Base-by-base conservation (phyloP, 2,888 invertebrate genomes). In the Griposia aprilina region DNA sequence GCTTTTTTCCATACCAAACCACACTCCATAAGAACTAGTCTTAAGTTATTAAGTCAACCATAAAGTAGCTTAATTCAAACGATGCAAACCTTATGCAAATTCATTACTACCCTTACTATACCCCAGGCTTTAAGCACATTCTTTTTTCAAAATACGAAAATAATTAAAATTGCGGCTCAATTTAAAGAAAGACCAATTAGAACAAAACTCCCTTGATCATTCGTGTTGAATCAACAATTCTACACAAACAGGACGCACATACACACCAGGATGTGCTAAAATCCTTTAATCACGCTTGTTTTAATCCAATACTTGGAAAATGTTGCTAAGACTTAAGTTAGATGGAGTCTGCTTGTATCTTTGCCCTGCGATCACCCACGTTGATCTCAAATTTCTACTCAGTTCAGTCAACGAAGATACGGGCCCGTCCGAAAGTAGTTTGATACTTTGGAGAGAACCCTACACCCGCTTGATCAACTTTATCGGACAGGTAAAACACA, bases 301-400 rank as follows among this genome's bases (percentile, higher is more conserved):
- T 71, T 55, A 78, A 74, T 75, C 50, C 75, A 74, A 60, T 87
- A 79, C 86, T 82, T 68, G 85, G 87, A 84, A 86, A 71, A 68
- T 74, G 59, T 6, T 71, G 41, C 72, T 41, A 48, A 72, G 50
- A n/a, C 68, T 66, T 45, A 23, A 41, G 67, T 65, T 74, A 82
- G 62, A 13, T 17, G 17, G 4, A 30, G 23, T 48, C 30, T 70
- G 48, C 71, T 65, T 81, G 59, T 48, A 59, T 76, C 36, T 60
- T 68, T 55, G 26, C 59, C 26, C 23, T 48, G 30, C 11, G 69
- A 60, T 78, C 66, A 70, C 62, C 45, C 60, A 74, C 41, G 76
- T 59, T 63, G 50, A 55, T 30, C 6, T 63, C 20, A 36, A 41
- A 48, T 65, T 23, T n/a, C 13, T n/a, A 23, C 8, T 36, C 30